Evolutionary conservation across 2,113 vertebrate genomes (phyloP).

Genomic region (Rhea americana): DNA sequence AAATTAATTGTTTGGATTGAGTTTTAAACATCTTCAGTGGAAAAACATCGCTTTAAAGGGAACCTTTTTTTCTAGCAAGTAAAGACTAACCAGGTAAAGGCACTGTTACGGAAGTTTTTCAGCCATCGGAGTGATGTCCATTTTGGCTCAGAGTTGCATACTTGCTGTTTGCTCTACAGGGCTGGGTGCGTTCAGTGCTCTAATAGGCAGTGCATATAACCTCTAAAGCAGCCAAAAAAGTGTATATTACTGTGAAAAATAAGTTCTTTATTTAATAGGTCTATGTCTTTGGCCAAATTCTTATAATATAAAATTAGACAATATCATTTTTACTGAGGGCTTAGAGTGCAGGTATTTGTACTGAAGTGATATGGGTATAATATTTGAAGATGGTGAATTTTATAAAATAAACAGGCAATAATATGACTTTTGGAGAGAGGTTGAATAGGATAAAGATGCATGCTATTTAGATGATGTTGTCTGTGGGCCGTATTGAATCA

Average conservation of each 20-base stretch:
- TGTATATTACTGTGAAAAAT: background rate
- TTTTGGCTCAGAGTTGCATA: background rate
- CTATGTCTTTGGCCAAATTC: background rate
- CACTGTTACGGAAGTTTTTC: background rate
- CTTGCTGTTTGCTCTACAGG: background rate
- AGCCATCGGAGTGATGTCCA: background rate
- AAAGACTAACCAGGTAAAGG: fast-evolving
- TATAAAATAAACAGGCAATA: background rate
- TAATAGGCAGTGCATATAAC: background rate
- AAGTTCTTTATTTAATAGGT: background rate
- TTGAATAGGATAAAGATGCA: background rate
- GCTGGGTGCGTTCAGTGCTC: background rate
- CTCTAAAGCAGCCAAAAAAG: background rate
- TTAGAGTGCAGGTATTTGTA: background rate
- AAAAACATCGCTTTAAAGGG: fast-evolving
- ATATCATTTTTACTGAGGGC: fast-evolving
- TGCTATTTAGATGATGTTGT: background rate
- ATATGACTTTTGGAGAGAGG: background rate
- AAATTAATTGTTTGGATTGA: background rate
- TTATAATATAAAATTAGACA: background rate
- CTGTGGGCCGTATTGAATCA: background rate
- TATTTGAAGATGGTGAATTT: background rate
- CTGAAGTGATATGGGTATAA: background rate
- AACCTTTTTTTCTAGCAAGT: background rate
- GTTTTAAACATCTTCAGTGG: background rate